Evolutionary conservation across 1,140 invertebrate species (phyloP), one percentile per base, ranked within the genome.

Genomic region (Sweltsa coloradensis): DNA sequence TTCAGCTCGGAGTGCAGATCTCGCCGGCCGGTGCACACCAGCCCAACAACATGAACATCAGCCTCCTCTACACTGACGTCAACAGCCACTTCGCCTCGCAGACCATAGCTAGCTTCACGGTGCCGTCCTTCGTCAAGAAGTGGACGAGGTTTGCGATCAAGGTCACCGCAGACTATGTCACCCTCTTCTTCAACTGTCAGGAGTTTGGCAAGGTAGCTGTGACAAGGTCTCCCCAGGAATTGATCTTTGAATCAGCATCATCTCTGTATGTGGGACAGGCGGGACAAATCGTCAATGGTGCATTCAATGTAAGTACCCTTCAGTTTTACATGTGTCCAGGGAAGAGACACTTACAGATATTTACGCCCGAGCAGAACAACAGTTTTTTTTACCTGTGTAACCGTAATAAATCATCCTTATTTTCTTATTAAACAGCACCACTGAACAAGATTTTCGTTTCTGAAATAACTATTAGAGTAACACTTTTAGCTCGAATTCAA

Each of bases 251-350:
- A 60, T 86, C 88, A 0, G 88, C 90, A 1, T 90, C 88, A 0
- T 91, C 86, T 0, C 66, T 96, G 5, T 95, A 94, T 62, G 81
- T 96, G 34, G 91, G 84, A 0, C 89, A 93, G 64, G 91, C 88
- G 2, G 91, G 91, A 14, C 37, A 36, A 6, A 19, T 47, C 46
- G 41, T 47, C 46, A 47, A 47, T 22, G 46, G 46, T 5, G 46
- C 46, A 3, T 47, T 47, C 46, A 39, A 47, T n/a, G 46, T 47
- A 22, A 47, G 46, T 47, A 39, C n/a, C n/a, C n/a, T n/a, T n/a
- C n/a, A n/a, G n/a, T n/a, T n/a, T n/a, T n/a, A n/a, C n/a, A n/a
- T n/a, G n/a, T n/a, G n/a, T n/a, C n/a, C n/a, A n/a, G n/a, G n/a
- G n/a, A n/a, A n/a, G n/a, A n/a, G n/a, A n/a, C n/a, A n/a, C n/a